phyloP scores from a whole-genome alignment of 1,140 invertebrate genomes.

The Aphaenogaster ashmeadi region DNA sequence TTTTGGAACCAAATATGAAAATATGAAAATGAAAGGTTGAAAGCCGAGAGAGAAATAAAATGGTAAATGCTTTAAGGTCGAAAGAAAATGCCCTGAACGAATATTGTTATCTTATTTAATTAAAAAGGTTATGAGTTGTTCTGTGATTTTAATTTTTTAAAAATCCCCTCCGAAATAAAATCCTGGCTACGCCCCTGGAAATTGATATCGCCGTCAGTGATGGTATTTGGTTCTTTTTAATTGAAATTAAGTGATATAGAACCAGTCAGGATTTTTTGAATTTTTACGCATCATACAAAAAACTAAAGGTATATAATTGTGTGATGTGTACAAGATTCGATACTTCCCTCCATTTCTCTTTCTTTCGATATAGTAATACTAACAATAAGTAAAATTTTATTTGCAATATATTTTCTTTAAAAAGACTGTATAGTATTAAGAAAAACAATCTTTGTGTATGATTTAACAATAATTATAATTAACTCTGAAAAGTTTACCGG shows the following conservation, averaged over 20 bases:
- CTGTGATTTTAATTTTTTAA: too few relatives aligned
- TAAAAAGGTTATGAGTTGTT: too few relatives aligned
- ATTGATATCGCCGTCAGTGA: background rate
- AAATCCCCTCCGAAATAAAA: too few relatives aligned
- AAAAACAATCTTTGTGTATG: background rate
- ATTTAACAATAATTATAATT: constrained; percentile 2
- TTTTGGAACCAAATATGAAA: too few relatives aligned
- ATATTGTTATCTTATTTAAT: too few relatives aligned
- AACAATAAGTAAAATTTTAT: background rate
- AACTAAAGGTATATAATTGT: background rate
- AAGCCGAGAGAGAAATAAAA: too few relatives aligned
- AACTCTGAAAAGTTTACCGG: background rate
- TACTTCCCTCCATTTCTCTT: too few relatives aligned
- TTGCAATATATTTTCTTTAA: background rate
- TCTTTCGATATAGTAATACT: too few relatives aligned
- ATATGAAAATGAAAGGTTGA: too few relatives aligned
- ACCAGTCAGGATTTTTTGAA: background rate
- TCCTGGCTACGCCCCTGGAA: too few relatives aligned
- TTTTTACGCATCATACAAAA: background rate
- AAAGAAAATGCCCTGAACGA: too few relatives aligned
- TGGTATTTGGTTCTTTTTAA: background rate
- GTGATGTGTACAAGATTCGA: background rate
- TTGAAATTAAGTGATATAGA: background rate
- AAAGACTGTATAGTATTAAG: background rate
- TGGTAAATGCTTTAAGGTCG: too few relatives aligned